Percentiles rank a stretch among this genome's conserved stretches.
phyloP scores from a whole-genome alignment of 2,113 vertebrate species.

The Neopipo cinnamomea region DNA sequence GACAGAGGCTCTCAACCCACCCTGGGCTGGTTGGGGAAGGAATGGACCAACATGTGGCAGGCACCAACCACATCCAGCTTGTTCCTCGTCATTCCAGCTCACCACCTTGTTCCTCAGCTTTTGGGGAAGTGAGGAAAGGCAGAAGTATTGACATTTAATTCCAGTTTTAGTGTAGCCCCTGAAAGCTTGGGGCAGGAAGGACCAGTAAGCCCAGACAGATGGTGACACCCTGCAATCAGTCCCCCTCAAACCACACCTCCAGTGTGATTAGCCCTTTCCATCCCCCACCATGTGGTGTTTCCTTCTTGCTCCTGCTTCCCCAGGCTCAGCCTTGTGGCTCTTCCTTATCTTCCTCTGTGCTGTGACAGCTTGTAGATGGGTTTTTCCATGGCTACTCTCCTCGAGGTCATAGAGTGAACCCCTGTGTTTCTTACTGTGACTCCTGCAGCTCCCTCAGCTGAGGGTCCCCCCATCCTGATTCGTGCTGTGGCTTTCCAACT shows the following conservation, averaged over 20 bases:
- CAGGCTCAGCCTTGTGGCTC: fast-evolving
- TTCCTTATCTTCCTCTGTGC: not conserved
- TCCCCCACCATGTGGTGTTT: fast-evolving
- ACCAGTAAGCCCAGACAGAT: not conserved
- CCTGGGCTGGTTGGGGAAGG: not conserved
- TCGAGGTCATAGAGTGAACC: not conserved
- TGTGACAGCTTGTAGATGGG: not conserved
- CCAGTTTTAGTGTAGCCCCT: not conserved
- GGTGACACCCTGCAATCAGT: not conserved
- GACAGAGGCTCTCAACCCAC: not conserved
- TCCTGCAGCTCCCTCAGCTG: not conserved
- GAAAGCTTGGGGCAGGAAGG: not conserved
- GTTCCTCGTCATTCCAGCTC: not conserved
- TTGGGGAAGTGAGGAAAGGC: not conserved
- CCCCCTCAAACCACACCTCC: not conserved
- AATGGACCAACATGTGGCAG: not conserved
- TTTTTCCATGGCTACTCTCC: not conserved
- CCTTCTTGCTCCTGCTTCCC: not conserved
- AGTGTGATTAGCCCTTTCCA: not conserved
- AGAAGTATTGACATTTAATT: not conserved
- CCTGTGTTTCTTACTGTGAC: not conserved
- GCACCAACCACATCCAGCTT: not conserved
- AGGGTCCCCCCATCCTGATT: not conserved
- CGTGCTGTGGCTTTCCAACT: not conserved
- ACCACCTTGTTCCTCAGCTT: not conserved